Conservation (phyloP, 2,888 invertebrate species). For the Diarsia brunnea region DNA sequence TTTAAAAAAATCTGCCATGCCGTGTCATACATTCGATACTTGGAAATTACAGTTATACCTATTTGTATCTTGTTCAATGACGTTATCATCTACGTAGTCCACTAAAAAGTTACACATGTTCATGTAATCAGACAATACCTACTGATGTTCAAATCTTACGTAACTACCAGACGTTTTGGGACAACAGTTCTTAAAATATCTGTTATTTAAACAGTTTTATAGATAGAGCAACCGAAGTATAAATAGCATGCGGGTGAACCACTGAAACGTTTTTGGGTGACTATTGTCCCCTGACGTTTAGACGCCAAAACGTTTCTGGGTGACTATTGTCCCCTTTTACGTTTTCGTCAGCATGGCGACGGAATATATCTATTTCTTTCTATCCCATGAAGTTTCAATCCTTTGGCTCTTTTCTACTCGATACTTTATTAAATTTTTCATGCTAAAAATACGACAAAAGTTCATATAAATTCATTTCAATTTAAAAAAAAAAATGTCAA, state of each 20-base stretch:
- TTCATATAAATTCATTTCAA: no score
- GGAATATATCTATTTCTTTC: no score
- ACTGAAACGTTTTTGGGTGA: no score
- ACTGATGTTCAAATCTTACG: conserved; percentile 12
- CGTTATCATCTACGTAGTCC: neutral
- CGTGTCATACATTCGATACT: neutral
- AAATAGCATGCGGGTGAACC: conserved; percentile 22
- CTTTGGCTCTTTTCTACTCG: no score
- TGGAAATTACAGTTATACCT: neutral
- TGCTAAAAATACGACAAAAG: no score
- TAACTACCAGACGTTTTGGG: conserved; percentile 7
- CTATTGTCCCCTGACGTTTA: no score
- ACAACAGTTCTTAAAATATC: conserved; percentile 39
- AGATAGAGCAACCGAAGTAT: conserved; percentile 4
- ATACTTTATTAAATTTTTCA: no score
- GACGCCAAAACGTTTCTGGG: no score
- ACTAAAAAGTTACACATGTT: neutral
- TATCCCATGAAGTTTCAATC: no score
- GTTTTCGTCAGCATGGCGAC: no score
- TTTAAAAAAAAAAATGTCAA: no score
- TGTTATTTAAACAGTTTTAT: conserved; percentile 10
- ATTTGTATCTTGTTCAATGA: neutral
- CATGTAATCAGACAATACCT: neutral
- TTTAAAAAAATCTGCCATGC: neutral
- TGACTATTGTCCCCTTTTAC: no score